These are phyloP conservation scores for Conops quadrifasciatus DNA, from an alignment of 2,888 invertebrate species.

Conservation along the genomic window DNA sequence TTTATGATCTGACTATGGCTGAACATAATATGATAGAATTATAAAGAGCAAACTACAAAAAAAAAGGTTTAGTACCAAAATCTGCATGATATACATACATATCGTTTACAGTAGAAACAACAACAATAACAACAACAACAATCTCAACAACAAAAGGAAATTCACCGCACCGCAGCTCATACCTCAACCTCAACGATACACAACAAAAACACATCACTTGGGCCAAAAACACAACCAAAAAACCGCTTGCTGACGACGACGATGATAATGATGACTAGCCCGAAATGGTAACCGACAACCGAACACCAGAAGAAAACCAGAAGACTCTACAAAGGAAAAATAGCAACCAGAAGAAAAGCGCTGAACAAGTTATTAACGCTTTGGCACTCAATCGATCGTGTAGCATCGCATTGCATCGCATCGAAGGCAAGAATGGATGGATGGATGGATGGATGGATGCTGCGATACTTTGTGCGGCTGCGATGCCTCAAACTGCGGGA, in stretches of 20 bases:
- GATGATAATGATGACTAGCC: background rate
- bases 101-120: background rate
- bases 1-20: too few relatives aligned
- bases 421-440: background rate
- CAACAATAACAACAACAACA: background rate
- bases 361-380: constrained; percentile 55
- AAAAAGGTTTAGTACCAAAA: background rate
- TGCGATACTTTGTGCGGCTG: background rate
- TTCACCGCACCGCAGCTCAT: background rate
- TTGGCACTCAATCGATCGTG: constrained; percentile 61
- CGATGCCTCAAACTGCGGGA: background rate
- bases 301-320: background rate
- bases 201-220: background rate
- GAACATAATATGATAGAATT: background rate
- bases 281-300: background rate
- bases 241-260: background rate
- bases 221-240: too few relatives aligned
- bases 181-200: background rate
- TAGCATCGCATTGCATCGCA: constrained; percentile 41
- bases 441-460: background rate
- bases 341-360: constrained; percentile 3
- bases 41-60: background rate
- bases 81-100: background rate
- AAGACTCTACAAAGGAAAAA: background rate
- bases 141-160: background rate